Evolutionary conservation across 2,888 invertebrate genomes (phyloP).

Genomic region (Drosophila helvetica): DNA sequence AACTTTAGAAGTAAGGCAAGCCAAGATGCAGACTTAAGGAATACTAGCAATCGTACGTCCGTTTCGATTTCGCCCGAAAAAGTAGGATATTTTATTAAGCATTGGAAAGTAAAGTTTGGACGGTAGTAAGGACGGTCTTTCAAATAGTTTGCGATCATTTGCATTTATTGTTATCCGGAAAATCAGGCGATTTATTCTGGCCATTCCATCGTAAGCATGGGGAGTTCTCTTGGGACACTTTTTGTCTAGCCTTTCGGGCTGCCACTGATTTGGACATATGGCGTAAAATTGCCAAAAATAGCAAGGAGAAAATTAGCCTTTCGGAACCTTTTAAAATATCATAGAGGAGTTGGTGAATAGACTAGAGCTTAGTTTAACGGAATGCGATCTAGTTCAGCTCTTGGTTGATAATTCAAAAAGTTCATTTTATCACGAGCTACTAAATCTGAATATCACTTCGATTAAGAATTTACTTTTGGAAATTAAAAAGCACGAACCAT

Average conservation of each 20-base stretch:
- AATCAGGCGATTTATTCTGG: background rate
- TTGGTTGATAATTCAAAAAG: constrained; percentile 3
- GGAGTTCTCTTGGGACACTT: constrained; percentile 3
- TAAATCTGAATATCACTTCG: background rate
- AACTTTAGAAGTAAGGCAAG: too few species aligned
- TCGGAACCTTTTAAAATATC: background rate
- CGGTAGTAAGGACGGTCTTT: background rate
- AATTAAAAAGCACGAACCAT: background rate
- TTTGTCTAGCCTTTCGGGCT: background rate
- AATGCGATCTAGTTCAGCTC: constrained; percentile 1
- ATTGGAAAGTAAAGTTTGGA: too few species aligned
- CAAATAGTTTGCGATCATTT: constrained; percentile 1
- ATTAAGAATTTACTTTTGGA: too few species aligned
- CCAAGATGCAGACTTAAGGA: too few species aligned
- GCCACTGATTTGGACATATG: too few species aligned
- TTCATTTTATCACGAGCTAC: background rate
- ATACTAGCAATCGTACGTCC: too few species aligned
- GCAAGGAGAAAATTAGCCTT: too few species aligned
- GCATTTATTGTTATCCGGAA: background rate
- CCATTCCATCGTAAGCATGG: background rate
- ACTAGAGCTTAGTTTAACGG: background rate
- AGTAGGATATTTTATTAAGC: too few species aligned
- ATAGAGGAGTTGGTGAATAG: constrained; percentile 1
- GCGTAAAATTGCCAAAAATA: too few species aligned
- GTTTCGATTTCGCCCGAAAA: too few species aligned